phyloP scores from a whole-genome alignment of 2,888 invertebrate species.

The Clanis bilineata region DNA sequence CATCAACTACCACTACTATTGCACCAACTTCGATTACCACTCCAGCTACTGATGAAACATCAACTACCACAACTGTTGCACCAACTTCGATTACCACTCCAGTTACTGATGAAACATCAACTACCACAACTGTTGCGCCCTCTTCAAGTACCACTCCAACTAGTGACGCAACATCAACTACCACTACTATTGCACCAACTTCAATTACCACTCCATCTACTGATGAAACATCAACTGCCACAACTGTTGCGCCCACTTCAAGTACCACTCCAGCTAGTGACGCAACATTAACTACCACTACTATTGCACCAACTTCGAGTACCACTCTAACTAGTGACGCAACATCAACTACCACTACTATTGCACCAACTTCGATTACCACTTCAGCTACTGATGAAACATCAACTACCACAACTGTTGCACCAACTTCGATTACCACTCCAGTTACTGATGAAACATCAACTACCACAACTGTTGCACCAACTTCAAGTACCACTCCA shows the following conservation, averaged over 20 bases:
- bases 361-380: neutral
- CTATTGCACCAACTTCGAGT: neutral
- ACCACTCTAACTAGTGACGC: neutral
- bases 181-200: neutral
- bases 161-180: neutral
- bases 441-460: too few species aligned
- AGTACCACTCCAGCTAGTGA: neutral
- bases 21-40: constrained; percentile 1
- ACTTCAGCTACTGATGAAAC: neutral
- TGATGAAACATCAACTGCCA: neutral
- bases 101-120: neutral
- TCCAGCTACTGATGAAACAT: neutral
- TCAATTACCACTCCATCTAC: constrained; percentile 10
- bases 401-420: neutral
- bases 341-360: constrained; percentile 8
- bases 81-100: constrained; percentile 1
- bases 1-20: neutral
- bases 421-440: too few species aligned
- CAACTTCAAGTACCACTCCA: too few species aligned
- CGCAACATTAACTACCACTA: constrained; percentile 9
- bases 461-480: neutral
- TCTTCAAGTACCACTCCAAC: neutral
- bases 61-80: neutral
- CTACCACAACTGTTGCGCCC: constrained; percentile 3
- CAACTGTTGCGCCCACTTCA: neutral